Conservation (phyloP, 1,140 invertebrate species). For the Vanessa tameamea region DNA sequence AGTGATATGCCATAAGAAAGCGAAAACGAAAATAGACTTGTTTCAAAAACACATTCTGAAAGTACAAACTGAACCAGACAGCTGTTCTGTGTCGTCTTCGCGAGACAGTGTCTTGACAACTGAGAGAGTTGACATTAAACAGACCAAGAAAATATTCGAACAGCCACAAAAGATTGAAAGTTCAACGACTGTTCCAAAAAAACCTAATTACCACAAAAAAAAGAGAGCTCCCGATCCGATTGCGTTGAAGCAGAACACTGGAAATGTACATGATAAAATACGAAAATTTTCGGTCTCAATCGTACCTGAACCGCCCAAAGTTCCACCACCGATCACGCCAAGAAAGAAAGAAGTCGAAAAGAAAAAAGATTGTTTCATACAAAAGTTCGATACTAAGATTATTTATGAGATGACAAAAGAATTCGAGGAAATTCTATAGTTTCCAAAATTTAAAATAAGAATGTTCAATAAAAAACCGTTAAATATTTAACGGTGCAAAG, state of each 20-base stretch:
- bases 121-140: slow-evolving; percentile 45
- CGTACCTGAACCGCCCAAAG: slow-evolving; percentile 40
- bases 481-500: not conserved
- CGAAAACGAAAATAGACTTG: slow-evolving; percentile 76
- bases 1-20: slow-evolving; percentile 68
- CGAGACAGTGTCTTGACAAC: slow-evolving; percentile 45
- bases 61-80: slow-evolving; percentile 62
- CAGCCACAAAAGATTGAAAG: slow-evolving; percentile 47
- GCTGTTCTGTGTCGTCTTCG: slow-evolving; percentile 60
- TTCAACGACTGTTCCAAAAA: slow-evolving; percentile 25
- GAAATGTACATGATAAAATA: slow-evolving; percentile 75
- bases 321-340: slow-evolving; percentile 46
- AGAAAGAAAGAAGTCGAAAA: slow-evolving; percentile 44
- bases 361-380: slow-evolving; percentile 58
- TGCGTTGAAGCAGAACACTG: slow-evolving; percentile 49
- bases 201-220: slow-evolving; percentile 42
- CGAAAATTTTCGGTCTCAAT: slow-evolving; percentile 68
- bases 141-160: slow-evolving; percentile 65
- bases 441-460: not conserved
- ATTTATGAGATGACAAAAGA: slow-evolving; percentile 70
- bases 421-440: slow-evolving; percentile 59
- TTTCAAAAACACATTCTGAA: slow-evolving; percentile 77
- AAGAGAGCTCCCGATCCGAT: slow-evolving; percentile 44
- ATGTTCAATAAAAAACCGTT: not conserved
- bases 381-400: slow-evolving; percentile 55